These are phyloP conservation scores for Saccopteryx bilineata DNA, from an alignment of 2,113 vertebrate species.

Conservation along the genomic window DNA sequence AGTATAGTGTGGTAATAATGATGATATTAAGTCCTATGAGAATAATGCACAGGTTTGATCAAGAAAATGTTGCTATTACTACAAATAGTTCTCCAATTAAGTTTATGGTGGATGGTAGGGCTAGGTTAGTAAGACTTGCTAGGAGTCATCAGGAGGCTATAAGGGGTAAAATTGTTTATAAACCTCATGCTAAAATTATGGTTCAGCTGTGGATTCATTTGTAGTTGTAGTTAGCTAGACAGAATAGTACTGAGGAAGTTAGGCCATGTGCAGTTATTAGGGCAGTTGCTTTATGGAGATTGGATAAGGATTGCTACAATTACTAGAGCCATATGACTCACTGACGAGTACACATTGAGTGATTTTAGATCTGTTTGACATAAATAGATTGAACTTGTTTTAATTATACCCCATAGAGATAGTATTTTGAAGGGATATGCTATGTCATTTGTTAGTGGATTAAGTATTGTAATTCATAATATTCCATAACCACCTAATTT, in stretches of 20 bases:
- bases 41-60: not conserved
- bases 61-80: not conserved
- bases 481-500: too few species aligned
- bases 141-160: not conserved
- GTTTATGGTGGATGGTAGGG: not conserved
- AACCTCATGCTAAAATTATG: not conserved
- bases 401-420: not conserved
- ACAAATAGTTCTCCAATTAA: not conserved
- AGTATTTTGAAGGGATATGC: not conserved
- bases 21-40: not conserved
- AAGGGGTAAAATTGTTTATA: not conserved
- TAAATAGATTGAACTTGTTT: not conserved
- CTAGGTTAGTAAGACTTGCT: not conserved
- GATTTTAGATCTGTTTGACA: too few species aligned
- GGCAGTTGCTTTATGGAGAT: not conserved
- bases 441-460: not conserved
- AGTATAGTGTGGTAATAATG: not conserved
- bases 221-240: not conserved
- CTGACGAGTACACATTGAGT: too few species aligned
- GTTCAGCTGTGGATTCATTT: not conserved
- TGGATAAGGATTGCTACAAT: not conserved
- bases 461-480: too few species aligned
- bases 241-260: not conserved
- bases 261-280: not conserved
- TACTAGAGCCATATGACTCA: not conserved